Evolutionary conservation across 2,797 vertebrate species (phyloP).

Genomic region (Myiotriccus ornatus): DNA sequence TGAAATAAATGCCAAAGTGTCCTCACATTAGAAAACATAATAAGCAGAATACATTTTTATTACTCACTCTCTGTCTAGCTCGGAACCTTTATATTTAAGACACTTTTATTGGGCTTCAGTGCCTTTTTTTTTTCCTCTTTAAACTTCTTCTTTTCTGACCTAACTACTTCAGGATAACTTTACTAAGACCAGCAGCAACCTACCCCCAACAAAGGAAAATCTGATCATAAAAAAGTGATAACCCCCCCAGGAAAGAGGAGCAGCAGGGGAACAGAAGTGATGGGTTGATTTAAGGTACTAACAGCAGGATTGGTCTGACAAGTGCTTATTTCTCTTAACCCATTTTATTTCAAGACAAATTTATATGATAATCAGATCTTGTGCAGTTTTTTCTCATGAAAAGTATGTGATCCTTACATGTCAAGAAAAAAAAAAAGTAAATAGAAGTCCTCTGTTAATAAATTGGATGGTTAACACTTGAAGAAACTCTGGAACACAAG

Average conservation of each 20-base stretch:
- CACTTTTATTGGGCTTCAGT: not conserved
- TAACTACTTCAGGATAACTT: not conserved
- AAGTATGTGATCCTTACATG: not conserved
- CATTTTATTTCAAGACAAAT: constrained; percentile 15
- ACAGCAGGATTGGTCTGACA: not conserved
- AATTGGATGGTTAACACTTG: not conserved
- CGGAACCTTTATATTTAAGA: not conserved
- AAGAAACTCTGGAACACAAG: not conserved
- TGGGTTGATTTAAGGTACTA: not conserved
- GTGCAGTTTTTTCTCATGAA: not conserved
- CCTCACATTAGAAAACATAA: not conserved
- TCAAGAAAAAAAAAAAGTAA: not conserved
- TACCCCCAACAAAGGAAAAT: not conserved
- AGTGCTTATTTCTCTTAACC: not conserved
- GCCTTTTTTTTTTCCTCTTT: not conserved
- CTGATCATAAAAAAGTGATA: not conserved
- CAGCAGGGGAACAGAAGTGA: not conserved
- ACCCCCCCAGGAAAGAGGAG: not conserved
- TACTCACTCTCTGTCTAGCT: not conserved
- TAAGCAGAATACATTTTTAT: not conserved
- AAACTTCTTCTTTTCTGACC: not conserved
- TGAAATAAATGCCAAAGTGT: not conserved
- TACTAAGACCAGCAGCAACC: not conserved
- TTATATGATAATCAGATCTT: constrained; percentile 22
- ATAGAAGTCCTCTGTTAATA: not conserved